Conservation (phyloP, 1,140 invertebrate species). For the Lordiphosa collinella region DNA sequence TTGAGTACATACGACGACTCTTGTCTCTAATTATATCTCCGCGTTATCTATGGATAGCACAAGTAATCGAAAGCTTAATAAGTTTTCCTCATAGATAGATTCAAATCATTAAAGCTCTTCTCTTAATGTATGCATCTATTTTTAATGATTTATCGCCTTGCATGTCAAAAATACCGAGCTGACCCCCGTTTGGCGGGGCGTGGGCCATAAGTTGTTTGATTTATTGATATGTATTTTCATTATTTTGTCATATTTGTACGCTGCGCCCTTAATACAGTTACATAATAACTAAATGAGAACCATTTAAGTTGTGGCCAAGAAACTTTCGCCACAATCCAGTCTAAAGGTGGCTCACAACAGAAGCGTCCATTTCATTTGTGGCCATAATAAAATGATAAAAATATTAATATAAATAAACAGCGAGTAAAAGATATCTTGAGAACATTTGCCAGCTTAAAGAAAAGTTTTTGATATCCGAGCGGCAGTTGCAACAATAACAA, state of each 20-base stretch:
- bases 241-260: conserved; percentile 45
- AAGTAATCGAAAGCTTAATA: no score
- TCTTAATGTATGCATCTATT: conserved; percentile 10
- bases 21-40: no score
- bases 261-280: conserved; percentile 30
- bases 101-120: conserved; percentile 1
- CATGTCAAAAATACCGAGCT: conserved; percentile 43
- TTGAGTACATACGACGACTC: no score
- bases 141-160: conserved; percentile 57
- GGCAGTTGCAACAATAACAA: not conserved
- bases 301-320: conserved; percentile 50
- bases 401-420: conserved; percentile 74
- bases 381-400: conserved; percentile 72
- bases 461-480: conserved; percentile 57
- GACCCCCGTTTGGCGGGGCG: conserved; percentile 22
- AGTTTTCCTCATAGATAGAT: no score
- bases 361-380: conserved; percentile 30
- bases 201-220: conserved; percentile 37
- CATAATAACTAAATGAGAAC: conserved; percentile 27
- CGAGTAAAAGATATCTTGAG: conserved; percentile 50
- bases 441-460: conserved; percentile 52
- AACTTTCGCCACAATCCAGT: conserved; percentile 48
- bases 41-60: no score
- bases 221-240: conserved; percentile 65
- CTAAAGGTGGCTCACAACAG: conserved; percentile 34